These are phyloP conservation scores for Sitophilus oryzae DNA, from an alignment of 1,140 invertebrate genomes.

Conservation along the genomic window DNA sequence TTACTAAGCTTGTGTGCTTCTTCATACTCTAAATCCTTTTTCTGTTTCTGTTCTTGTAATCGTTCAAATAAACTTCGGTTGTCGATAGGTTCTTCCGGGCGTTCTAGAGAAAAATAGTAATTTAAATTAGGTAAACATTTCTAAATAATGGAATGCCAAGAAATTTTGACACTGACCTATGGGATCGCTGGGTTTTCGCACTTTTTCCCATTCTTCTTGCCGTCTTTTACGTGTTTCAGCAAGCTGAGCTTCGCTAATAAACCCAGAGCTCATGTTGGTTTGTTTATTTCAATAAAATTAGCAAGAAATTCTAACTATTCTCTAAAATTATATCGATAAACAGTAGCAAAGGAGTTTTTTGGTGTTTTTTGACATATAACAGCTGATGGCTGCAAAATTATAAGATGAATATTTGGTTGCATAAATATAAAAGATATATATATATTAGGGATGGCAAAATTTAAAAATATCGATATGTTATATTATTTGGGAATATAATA, in stretches of 20 bases:
- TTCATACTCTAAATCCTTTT: slow-evolving; percentile 88
- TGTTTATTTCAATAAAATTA: too few relatives aligned
- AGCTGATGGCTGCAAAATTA: too few relatives aligned
- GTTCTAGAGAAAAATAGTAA: slow-evolving; percentile 53
- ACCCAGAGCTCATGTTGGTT: slow-evolving; percentile 72
- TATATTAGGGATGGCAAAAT: too few relatives aligned
- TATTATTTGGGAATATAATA: too few relatives aligned
- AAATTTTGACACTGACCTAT: slow-evolving; percentile 55
- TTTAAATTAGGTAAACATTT: too few relatives aligned
- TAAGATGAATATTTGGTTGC: too few relatives aligned
- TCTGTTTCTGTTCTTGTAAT: slow-evolving; percentile 85
- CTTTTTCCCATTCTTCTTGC: slow-evolving; percentile 94
- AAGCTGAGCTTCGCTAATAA: slow-evolving; percentile 81
- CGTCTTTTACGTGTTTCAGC: slow-evolving; percentile 68
- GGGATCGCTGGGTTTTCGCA: slow-evolving; percentile 82
- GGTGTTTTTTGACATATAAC: background rate
- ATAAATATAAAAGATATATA: too few relatives aligned
- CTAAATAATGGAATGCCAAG: slow-evolving; percentile 4
- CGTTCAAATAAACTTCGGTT: slow-evolving; percentile 79
- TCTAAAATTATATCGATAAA: background rate
- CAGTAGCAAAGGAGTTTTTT: background rate
- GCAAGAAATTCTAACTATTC: too few relatives aligned
- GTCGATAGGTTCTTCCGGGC: slow-evolving; percentile 79
- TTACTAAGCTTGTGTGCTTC: slow-evolving; percentile 89
- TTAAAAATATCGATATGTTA: too few relatives aligned